Percentiles rank a stretch among this genome's conserved stretches.
These are phyloP conservation scores for Betta splendens DNA, from an alignment of 2,797 vertebrate genomes.

Conservation along the genomic window DNA sequence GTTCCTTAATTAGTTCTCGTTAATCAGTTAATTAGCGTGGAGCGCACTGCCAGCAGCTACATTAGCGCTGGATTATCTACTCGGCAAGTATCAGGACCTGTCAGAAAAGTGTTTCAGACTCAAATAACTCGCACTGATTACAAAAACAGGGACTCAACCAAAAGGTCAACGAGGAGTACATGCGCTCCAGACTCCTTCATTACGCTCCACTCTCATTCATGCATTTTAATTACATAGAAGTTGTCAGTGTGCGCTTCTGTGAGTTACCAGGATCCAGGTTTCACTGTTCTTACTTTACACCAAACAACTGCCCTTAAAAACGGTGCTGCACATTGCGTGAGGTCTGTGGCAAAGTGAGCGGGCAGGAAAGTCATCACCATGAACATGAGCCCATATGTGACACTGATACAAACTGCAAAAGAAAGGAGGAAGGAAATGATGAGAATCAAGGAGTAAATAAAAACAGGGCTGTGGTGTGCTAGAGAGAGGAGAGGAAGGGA, in stretches of 20 bases:
- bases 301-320: conserved; percentile 4
- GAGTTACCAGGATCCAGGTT: too few relatives aligned
- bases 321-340: conserved; percentile 25
- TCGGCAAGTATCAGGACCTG: neutral
- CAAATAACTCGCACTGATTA: neutral
- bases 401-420: conserved; percentile 27
- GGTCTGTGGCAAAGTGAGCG: conserved; percentile 35
- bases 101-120: neutral
- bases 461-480: neutral
- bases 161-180: neutral
- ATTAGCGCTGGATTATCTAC: neutral
- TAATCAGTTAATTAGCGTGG: neutral
- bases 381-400: conserved; percentile 47
- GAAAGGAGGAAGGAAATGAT: conserved; percentile 22
- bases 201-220: neutral
- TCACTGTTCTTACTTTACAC: neutral
- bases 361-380: conserved; percentile 44
- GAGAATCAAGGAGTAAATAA: conserved; percentile 30
- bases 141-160: neutral
- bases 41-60: neutral
- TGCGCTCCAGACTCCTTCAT: neutral
- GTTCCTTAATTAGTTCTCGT: neutral
- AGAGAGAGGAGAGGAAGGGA: conserved; percentile 3
- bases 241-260: neutral
- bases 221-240: neutral